phyloP scores from a whole-genome alignment of 2,797 vertebrate species.

The Eremophila alpestris region DNA sequence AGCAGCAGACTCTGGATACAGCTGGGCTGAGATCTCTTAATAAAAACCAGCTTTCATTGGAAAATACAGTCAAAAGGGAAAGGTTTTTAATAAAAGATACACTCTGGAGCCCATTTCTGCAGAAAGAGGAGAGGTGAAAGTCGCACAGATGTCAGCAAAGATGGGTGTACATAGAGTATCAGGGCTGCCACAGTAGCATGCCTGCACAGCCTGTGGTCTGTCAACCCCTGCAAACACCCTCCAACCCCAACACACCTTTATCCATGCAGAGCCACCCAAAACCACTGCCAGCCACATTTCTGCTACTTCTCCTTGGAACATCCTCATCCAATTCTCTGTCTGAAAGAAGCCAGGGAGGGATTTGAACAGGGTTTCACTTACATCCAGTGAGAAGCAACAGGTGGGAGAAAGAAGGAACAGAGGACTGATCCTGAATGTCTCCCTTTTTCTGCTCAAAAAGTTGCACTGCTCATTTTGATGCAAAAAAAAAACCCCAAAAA shows the following conservation, averaged over 20 bases:
- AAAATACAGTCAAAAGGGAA: not conserved
- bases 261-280: not conserved
- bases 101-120: not conserved
- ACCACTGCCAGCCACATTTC: not conserved
- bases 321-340: rapidly evolving
- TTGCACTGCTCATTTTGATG: not conserved
- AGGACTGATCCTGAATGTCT: not conserved
- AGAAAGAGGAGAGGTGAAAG: not conserved
- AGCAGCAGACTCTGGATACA: not conserved
- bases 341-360: not conserved
- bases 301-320: not conserved
- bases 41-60: not conserved
- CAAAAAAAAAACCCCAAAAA: not conserved
- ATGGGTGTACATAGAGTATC: not conserved
- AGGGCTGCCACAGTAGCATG: not conserved
- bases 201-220: not conserved
- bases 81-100: not conserved
- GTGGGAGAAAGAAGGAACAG: not conserved
- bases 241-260: not conserved
- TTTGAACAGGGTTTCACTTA: not conserved
- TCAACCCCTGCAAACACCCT: not conserved
- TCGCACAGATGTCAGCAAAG: not conserved
- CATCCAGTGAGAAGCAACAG: not conserved
- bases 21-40: not conserved
- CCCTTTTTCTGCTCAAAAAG: not conserved